Evolutionary conservation across 2,113 vertebrate genomes (phyloP), one percentile per base, ranked within the genome.

Genomic region (Labrus mixtus): DNA sequence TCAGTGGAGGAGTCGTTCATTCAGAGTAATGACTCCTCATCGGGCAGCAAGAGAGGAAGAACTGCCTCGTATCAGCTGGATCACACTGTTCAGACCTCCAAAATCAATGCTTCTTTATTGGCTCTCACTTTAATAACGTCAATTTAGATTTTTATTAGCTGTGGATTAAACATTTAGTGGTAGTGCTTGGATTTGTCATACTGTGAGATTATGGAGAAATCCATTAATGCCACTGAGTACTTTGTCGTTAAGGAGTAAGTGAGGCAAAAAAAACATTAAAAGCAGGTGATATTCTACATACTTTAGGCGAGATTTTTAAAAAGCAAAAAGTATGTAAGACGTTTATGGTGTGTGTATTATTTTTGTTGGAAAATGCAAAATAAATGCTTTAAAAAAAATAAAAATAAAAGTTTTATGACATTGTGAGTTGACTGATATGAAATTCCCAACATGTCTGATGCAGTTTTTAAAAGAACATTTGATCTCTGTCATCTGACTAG

Each of bases 71-170:
- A 78, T 82, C 55, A 69, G 48, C 57, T 6, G 59, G 29, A 81
- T 86, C 39, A 57, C 75, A 67, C 66, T 75, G 45, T 2, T 8
- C 86, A 68, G 69, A 70, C 81, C 75, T 80, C 83, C 1, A 45
- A 67, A 69, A 85, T 91, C 88, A 79, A 77, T 88, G 78, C 37
- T 62, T 20, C 85, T 76, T 82, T 81, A 89, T 76, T 73, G 76
- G 77, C 75, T 16, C 64, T 36, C 2, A 37, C 72, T 62, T 84
- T 86, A 73, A 75, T 62, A 81, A 55, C 10, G 58, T 85, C 79
- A 82, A 83, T 85, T 78, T 80, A 76, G 51, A 74, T 86, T 78
- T 71, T 71, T 73, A 68, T 89, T 57, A 79, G 67, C 67, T 82
- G 79, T 76, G 64, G 78, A 84, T 88, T 75, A 67, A 84, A 71